These are phyloP conservation scores for Drosophila parvula DNA, from an alignment of 1,140 invertebrate species.

Conservation along the genomic window DNA sequence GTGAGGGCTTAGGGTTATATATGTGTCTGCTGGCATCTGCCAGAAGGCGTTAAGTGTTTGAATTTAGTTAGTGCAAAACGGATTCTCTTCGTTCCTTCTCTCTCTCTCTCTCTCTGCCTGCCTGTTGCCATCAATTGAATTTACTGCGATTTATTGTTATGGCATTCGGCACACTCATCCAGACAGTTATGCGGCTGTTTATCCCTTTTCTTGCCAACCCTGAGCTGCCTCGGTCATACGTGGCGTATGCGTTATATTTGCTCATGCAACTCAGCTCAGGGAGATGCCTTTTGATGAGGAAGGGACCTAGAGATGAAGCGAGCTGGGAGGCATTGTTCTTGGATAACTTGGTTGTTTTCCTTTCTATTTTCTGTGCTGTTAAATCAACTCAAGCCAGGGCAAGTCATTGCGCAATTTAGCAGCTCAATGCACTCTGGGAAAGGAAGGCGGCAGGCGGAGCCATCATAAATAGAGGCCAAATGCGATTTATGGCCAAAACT, in stretches of 20 bases:
- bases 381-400: slow-evolving; percentile 42
- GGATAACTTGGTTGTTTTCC: background rate
- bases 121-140: slow-evolving; percentile 43
- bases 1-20: slow-evolving; percentile 6
- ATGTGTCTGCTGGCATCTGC: slow-evolving; percentile 37
- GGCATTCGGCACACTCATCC: slow-evolving; percentile 37
- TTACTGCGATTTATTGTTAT: slow-evolving; percentile 56
- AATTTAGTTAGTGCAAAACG: slow-evolving; percentile 47
- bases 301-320: background rate
- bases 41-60: slow-evolving; percentile 51
- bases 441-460: slow-evolving; percentile 8
- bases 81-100: background rate
- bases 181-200: slow-evolving; percentile 46
- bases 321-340: background rate
- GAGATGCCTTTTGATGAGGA: background rate
- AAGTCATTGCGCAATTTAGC: slow-evolving; percentile 52
- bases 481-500: slow-evolving; percentile 65
- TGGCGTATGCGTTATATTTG: slow-evolving; percentile 43
- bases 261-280: background rate
- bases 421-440: slow-evolving; percentile 32
- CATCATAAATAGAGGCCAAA: slow-evolving; percentile 58
- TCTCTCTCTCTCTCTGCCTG: background rate
- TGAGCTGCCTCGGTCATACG: background rate
- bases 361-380: background rate
- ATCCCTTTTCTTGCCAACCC: background rate